phyloP scores from a whole-genome alignment of 37 sponge, comb jelly and placozoan genomes.

The Aphrocallistes beatrix region DNA sequence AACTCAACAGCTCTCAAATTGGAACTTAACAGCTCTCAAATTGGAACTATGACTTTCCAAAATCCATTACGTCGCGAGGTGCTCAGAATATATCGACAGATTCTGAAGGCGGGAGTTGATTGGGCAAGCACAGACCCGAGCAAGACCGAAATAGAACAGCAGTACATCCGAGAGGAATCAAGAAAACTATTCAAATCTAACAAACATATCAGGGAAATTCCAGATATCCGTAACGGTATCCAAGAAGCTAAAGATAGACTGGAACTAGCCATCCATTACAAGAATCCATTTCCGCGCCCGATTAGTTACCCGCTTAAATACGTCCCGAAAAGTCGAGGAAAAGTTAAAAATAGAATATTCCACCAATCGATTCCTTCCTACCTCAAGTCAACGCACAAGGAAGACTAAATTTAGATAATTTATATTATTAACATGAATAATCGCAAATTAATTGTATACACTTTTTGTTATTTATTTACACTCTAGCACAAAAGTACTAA shows the following conservation, averaged over 20 bases:
- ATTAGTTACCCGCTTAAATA: background rate
- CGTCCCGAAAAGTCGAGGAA: background rate
- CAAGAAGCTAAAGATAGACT: background rate
- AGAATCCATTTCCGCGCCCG: background rate
- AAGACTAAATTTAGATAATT: background rate
- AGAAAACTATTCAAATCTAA: background rate
- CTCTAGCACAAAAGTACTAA: background rate
- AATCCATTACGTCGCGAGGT: background rate
- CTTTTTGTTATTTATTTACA: background rate
- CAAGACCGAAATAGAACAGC: background rate
- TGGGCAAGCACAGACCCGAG: conserved; percentile 9
- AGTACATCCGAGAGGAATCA: background rate
- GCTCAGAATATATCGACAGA: background rate
- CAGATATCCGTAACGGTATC: background rate
- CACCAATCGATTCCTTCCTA: background rate
- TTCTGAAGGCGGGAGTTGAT: background rate
- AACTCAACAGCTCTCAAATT: background rate
- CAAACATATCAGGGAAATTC: background rate
- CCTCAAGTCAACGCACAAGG: background rate
- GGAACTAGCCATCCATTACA: background rate
- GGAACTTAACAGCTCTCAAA: background rate
- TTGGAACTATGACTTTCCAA: background rate
- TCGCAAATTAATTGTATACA: background rate
- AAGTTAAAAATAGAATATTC: background rate
- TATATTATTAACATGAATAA: background rate